Evolutionary conservation across 2,113 vertebrate genomes (phyloP), one percentile per base, ranked within the genome.

Genomic region (Boleophthalmus pectinirostris): DNA sequence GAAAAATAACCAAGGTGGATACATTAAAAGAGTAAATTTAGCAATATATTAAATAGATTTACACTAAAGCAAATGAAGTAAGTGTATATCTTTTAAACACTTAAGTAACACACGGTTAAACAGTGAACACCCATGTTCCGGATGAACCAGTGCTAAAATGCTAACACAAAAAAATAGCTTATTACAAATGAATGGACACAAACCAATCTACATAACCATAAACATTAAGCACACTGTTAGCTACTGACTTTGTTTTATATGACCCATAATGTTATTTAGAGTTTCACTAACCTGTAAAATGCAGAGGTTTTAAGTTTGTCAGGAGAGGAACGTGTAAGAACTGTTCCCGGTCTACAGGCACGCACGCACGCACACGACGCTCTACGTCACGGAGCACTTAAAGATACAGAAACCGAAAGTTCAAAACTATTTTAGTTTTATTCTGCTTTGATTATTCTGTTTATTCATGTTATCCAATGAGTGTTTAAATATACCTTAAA

Each of bases 231-330:
- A 12, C 10, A 0, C 16, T 4, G 21, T 60, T 56, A 43, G 6
- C 21, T n/a, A 23, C 5, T 13, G 20, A 7, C 7, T 46, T 46
- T 66, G 11, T 47, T 23, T 45, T 43, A 20, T 6, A 53, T 6
- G 12, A 2, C 4, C 20, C n/a, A 64, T 0, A 11, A 0, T 13
- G 6, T 46, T 15, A 1, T 35, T 1, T 1, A 38, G 23, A 5
- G 1, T 14, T 51, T 20, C 21, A 86, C 88, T 53, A 23, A 88
- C 88, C 88, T 85, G 75, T 16, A n/a, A 80, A 45, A 46, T 15
- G 24, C 1, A 64, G 35, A 78, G 66, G 58, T 77, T 56, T 58
- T 16, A 33, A 38, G 51, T 66, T 76, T 73, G 13, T 9, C 43
- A 3, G 20, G 16, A 67, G 53, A 38, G 43, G 56, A 80, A 74